Evolutionary conservation across 2,113 vertebrate species (phyloP).

Genomic region (Rutilus rutilus): DNA sequence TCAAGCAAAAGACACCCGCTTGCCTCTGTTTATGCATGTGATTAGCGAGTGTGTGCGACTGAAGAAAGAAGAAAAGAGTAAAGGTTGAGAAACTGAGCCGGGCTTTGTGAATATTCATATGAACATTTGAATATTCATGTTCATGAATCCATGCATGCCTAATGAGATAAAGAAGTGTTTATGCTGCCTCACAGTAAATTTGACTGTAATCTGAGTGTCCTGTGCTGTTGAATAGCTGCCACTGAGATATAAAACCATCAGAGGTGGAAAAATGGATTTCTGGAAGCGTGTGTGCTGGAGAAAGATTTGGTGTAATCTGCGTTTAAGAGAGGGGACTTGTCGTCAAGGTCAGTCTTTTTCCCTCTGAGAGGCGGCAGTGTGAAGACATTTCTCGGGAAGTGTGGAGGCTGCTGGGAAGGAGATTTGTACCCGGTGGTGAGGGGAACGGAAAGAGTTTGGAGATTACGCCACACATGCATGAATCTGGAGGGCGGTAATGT

Average conservation of each 20-base stretch:
- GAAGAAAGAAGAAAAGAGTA: slow-evolving; percentile 32
- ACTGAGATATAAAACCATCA: slow-evolving; percentile 44
- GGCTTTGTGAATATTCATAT: slow-evolving; percentile 37
- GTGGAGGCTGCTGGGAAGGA: slow-evolving; percentile 43
- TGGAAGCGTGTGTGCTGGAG: slow-evolving; percentile 71
- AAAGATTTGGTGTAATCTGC: slow-evolving; percentile 76
- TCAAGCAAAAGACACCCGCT: slow-evolving; percentile 1
- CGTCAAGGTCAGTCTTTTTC: slow-evolving; percentile 74
- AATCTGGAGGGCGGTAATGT: slow-evolving; percentile 34
- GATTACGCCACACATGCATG: slow-evolving; percentile 44
- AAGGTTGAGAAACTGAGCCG: slow-evolving; percentile 27
- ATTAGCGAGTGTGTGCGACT: not conserved
- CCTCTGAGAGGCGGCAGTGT: slow-evolving; percentile 58
- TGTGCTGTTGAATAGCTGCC: slow-evolving; percentile 37
- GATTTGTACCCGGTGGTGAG: slow-evolving; percentile 42
- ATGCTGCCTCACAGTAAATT: slow-evolving; percentile 32
- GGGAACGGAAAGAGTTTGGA: slow-evolving; percentile 39
- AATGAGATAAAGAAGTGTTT: slow-evolving; percentile 44
- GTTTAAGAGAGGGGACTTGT: slow-evolving; percentile 67
- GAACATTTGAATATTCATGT: slow-evolving; percentile 48
- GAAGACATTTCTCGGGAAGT: slow-evolving; percentile 48
- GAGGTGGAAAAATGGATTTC: slow-evolving; percentile 62
- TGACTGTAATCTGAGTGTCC: slow-evolving; percentile 35
- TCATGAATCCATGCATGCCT: slow-evolving; percentile 41
- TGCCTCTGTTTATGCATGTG: not conserved